A percentile compares a stretch with the other conserved stretches of the same genome.
phyloP scores from a whole-genome alignment of 2,113 vertebrate genomes.

The Gavialis gangeticus region DNA sequence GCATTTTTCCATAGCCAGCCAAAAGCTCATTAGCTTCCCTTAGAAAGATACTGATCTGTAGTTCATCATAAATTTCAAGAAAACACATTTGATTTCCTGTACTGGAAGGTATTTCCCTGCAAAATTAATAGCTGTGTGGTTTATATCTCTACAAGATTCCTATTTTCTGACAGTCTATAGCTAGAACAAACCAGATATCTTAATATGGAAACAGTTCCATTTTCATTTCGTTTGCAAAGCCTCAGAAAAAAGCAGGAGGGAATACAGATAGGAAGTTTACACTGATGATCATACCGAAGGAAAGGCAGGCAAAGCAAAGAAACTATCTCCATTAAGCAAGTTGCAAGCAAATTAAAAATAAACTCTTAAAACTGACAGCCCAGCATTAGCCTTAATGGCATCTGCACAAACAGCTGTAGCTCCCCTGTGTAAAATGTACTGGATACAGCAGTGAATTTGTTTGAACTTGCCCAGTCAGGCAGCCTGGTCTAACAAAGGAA shows the following conservation, averaged over 20 bases:
- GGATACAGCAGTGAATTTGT: background rate
- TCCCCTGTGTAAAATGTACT: slow-evolving; percentile 20
- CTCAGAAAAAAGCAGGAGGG: background rate
- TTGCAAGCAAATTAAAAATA: background rate
- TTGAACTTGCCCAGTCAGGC: slow-evolving; percentile 23
- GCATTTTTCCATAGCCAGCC: background rate
- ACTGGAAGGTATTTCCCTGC: background rate
- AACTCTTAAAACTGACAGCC: background rate
- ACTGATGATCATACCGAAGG: background rate
- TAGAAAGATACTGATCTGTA: background rate
- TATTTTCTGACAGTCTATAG: background rate
- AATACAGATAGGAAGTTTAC: background rate
- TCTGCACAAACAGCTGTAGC: slow-evolving; percentile 27
- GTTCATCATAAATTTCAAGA: background rate
- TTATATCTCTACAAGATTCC: background rate
- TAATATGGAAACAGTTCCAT: background rate
- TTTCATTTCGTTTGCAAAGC: background rate
- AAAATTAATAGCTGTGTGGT: background rate
- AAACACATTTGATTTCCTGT: background rate
- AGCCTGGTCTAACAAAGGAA: slow-evolving; percentile 47
- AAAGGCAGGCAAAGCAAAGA: background rate
- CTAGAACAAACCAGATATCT: background rate
- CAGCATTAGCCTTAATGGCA: background rate
- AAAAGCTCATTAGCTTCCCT: background rate
- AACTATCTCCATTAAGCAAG: background rate